Evolutionary conservation across 2,888 invertebrate genomes (phyloP), one percentile per base, ranked within the genome.

Genomic region (Endomychus coccineus): DNA sequence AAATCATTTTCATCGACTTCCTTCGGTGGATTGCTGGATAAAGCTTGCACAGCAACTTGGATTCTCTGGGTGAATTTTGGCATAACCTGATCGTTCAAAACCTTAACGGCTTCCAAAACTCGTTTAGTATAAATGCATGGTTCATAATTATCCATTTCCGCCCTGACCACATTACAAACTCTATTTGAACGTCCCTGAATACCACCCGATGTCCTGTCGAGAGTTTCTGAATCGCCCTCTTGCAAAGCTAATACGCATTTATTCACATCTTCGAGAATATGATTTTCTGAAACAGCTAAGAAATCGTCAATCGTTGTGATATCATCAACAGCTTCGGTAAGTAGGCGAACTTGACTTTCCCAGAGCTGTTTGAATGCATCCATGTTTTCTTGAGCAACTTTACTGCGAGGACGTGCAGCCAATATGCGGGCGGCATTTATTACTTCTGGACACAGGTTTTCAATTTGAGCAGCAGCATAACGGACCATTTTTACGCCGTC

Each of bases 301-400:
- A 98, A 98, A 70, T 98, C 98, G 59, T 97, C 97, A 46, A 98
- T 94, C 2, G 95, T 96, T 24, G 96, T 97, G 51, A 98, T 94
- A 56, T 96, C 95, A 66, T 98, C 98, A 0, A 98, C 96, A 6
- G 97, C 96, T 64, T 96, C 95, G 0, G 97, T 97, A 21, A 98
- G 71, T 53, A 97, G 81, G 16, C 86, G 75, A 23, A 97, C 96
- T 68, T 90, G 92, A 50, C 80, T 81, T 62, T 91, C 89, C 96
- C 96, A 97, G 10, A 90, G 85, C 58, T 88, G 84, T 34, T 87
- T 83, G 70, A 97, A 98, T 0, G 91, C 90, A 37, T 87, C 83
- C 80, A 97, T 96, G 68, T 98, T 98, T 62, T 98, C 96, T 59
- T 89, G 86, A 1, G 97, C 96, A 10, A 95, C 92, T 69, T 94